Percentiles rank a stretch among this genome's conserved stretches.
These are phyloP conservation scores for Hermetia illucens DNA, from an alignment of 1,140 invertebrate genomes.

Conservation along the genomic window DNA sequence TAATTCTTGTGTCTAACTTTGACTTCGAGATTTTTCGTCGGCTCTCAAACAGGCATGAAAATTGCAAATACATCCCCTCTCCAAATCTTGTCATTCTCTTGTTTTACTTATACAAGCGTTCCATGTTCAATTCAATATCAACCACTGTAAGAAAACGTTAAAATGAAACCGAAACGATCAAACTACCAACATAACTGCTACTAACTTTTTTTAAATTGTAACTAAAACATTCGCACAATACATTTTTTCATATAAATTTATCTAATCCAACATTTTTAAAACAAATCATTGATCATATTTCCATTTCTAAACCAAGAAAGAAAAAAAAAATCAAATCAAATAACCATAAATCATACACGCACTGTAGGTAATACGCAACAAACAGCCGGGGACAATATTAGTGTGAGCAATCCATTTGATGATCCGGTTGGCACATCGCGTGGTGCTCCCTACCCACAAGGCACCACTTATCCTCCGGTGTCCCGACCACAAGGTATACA, in stretches of 20 bases:
- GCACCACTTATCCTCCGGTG: constrained; percentile 29
- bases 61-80: too few relatives aligned
- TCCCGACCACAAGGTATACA: constrained; percentile 32
- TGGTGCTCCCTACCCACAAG: constrained; percentile 19
- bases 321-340: constrained; percentile 2
- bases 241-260: too few relatives aligned
- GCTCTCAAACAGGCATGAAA: too few relatives aligned
- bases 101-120: too few relatives aligned
- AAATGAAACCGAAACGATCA: constrained; percentile 5
- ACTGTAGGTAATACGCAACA: constrained; percentile 28
- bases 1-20: too few relatives aligned
- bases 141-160: constrained; percentile 4
- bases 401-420: constrained; percentile 70
- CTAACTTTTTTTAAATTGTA: too few relatives aligned
- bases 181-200: constrained; percentile 11
- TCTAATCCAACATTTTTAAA: too few relatives aligned
- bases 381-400: constrained; percentile 50
- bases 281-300: too few relatives aligned
- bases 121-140: too few relatives aligned
- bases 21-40: too few relatives aligned
- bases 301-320: too few relatives aligned
- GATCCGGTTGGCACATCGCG: constrained; percentile 40
- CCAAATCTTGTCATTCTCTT: too few relatives aligned
- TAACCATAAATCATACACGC: constrained; percentile 8
- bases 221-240: constrained; percentile 12